These are phyloP conservation scores for Matsumyia berberina DNA, from an alignment of 2,888 invertebrate species.

Conservation along the genomic window DNA sequence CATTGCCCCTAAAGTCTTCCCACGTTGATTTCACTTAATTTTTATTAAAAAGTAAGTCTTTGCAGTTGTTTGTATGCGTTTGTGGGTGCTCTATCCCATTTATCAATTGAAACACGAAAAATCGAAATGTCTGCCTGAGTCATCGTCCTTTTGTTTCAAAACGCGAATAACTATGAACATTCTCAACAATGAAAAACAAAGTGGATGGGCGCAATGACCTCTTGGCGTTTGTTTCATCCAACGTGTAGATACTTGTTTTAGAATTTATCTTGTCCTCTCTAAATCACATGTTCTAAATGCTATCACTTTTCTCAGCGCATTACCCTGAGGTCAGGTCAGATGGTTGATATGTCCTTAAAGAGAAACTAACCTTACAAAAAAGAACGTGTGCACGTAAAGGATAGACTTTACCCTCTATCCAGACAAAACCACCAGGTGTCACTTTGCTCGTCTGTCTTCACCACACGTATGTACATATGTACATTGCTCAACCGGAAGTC, in stretches of 20 bases:
- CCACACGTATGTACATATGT: neutral
- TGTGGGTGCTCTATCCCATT: neutral
- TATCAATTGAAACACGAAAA: neutral
- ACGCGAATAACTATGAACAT: conserved; percentile 34
- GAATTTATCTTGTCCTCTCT: neutral
- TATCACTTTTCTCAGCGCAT: neutral
- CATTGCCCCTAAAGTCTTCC: conserved; percentile 5
- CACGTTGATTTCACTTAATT: conserved; percentile 11
- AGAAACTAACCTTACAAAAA: conserved; percentile 34
- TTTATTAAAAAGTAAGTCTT: conserved; percentile 8
- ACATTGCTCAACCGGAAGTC: conserved; percentile 55
- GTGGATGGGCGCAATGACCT: conserved; percentile 57
- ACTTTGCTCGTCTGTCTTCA: conserved; percentile 11
- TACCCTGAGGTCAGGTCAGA: conserved; percentile 42
- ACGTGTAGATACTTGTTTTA: no score
- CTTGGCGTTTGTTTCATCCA: neutral
- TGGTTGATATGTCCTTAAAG: conserved; percentile 8
- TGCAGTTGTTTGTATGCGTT: neutral
- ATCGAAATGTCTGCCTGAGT: conserved; percentile 37
- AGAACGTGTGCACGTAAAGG: neutral
- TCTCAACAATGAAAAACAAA: conserved; percentile 21
- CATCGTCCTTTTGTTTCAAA: conserved; percentile 50
- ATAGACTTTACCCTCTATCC: neutral
- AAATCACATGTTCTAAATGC: neutral
- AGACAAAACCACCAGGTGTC: conserved; percentile 43